Evolutionary conservation across 2,888 invertebrate species (phyloP).

Genomic region (Rapana venosa): DNA sequence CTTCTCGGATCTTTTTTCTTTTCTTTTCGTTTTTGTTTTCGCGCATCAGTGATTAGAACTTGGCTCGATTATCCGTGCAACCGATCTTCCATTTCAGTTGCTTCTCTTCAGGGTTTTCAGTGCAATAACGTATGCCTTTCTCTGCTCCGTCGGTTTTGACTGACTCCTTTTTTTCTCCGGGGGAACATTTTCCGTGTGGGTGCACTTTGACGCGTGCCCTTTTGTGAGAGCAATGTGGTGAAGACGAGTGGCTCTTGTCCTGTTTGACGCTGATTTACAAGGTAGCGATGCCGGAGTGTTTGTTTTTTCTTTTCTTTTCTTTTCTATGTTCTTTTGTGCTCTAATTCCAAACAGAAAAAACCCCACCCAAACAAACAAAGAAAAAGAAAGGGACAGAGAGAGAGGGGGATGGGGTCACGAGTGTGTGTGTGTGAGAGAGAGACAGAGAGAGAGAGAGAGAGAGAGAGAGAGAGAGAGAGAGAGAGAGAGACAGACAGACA

Average conservation of each 20-base stretch:
- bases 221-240: neutral
- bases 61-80: neutral
- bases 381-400: neutral
- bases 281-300: neutral
- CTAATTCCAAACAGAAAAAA: neutral
- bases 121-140: slow-evolving; percentile 4
- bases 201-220: neutral
- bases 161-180: neutral
- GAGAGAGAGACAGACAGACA: neutral
- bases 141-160: neutral
- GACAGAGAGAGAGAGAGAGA: neutral
- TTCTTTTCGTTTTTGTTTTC: neutral
- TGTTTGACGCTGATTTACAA: neutral
- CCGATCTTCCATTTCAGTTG: neutral
- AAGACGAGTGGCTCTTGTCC: neutral
- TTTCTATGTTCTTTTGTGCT: too few relatives aligned
- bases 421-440: too few relatives aligned
- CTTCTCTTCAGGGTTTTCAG: neutral
- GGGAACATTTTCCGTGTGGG: neutral
- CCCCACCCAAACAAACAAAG: neutral
- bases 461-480: neutral
- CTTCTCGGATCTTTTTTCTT: neutral
- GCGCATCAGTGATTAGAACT: neutral
- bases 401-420: neutral
- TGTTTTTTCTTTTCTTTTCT: too few relatives aligned